phyloP scores from a whole-genome alignment of 2,797 vertebrate species.

The Chlorospingus flavigularis region DNA sequence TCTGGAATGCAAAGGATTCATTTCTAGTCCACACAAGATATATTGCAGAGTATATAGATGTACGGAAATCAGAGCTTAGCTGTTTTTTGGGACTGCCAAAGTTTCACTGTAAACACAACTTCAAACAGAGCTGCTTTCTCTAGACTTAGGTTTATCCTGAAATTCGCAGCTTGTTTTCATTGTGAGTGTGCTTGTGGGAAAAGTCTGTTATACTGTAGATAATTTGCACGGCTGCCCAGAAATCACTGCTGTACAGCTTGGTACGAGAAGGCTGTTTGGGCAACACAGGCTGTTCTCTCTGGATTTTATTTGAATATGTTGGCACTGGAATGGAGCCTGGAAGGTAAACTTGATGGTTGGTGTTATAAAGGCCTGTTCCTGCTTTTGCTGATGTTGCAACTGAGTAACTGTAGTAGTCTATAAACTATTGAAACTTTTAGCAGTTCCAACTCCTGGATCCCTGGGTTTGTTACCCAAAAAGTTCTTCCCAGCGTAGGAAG shows the following conservation, averaged over 20 bases:
- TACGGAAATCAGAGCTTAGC: constrained; percentile 60
- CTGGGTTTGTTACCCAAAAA: neutral
- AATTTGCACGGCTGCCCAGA: neutral
- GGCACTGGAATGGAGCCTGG: constrained; percentile 17
- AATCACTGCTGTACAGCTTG: neutral
- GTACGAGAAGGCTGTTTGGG: neutral
- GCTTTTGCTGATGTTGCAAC: neutral
- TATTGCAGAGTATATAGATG: constrained; percentile 62
- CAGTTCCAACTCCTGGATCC: neutral
- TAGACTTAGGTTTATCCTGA: constrained; percentile 35
- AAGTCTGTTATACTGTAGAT: neutral
- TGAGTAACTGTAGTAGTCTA: constrained; percentile 1
- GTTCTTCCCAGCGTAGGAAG: neutral
- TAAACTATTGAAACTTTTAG: neutral
- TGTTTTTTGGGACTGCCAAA: constrained; percentile 62
- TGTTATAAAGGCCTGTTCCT: constrained; percentile 12
- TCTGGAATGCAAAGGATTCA: constrained; percentile 45
- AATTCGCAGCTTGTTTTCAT: constrained; percentile 43
- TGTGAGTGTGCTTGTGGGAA: constrained; percentile 32
- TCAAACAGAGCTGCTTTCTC: constrained; percentile 57
- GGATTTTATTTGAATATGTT: constrained; percentile 28
- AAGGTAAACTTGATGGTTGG: constrained; percentile 38
- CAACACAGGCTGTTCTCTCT: constrained; percentile 36
- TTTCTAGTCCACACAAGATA: constrained; percentile 61
- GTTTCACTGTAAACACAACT: constrained; percentile 66